Base-by-base conservation (phyloP, 23 tunicate genomes). In the Halocynthia aurantium region DNA sequence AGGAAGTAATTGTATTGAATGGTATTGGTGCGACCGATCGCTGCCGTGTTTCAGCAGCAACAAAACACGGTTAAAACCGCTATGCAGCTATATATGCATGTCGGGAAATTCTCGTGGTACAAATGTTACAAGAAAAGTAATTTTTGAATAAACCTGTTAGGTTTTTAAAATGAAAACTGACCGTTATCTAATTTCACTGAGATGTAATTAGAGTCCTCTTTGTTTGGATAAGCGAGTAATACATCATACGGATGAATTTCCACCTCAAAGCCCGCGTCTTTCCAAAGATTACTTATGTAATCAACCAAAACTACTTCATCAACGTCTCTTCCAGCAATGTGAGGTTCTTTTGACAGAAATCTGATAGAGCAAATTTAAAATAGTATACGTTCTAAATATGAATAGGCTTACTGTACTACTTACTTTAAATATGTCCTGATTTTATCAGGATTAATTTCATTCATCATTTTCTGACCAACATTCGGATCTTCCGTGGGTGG, bases 191-290 rank as follows among this genome's bases (percentile, higher is more conserved):
- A 53, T 22, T 72, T 31, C 6, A 91, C 62, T 5, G 86, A 84
- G 10, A 85, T 81, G 63, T 73, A 77, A 52, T 91, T 82, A 71
- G 91, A 87, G 53, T 85, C 87, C 69, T 72, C 71, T 80, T 87
- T 92, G 64, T 85, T 54, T 8, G 97, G 91, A 69, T 91, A 91
- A 12, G 97, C 81, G 10, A 91, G 87, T 13, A 91, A 66, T 7
- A 91, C 97, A 58, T 91, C 84, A 53, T 91, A 91, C 20, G 84
- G 76, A 61, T 83, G 76, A 21, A 85, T 78, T 53, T 57, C 64
- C 6, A 91, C 91, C 4, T 84, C 83, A 22, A 91, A 55, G 0
- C 85, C 85, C 22, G 57, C 52, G 7, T 82, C 22, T 70, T 75
- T 55, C 95, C 93, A 87, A 8, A 71, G 72, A 10, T 71, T 20